Conservation (phyloP, 64 coral and sea anemone genomes). For the Platygyra sinensis region DNA sequence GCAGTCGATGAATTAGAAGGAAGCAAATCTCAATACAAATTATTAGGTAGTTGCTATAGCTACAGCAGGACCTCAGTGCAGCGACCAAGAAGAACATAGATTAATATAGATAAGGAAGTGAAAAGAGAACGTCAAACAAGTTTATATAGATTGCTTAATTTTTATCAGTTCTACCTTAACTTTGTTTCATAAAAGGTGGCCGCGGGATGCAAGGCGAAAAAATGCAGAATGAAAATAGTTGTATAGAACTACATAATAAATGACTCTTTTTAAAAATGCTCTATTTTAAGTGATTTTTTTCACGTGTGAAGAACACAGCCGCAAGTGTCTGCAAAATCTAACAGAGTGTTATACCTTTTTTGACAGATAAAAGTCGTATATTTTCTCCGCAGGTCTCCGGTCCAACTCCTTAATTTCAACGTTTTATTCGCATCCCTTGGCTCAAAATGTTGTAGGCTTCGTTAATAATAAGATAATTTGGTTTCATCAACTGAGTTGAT, state of each 20-base stretch:
- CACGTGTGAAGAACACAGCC: neutral
- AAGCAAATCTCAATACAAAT: neutral
- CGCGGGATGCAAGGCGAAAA: neutral
- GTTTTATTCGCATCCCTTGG: no score
- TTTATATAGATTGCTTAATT: neutral
- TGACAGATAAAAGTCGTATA: neutral
- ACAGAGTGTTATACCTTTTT: neutral
- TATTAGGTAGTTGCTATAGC: neutral
- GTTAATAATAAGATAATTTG: no score
- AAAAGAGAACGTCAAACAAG: neutral
- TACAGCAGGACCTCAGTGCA: neutral
- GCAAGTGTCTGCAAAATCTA: neutral
- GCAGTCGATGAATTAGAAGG: conserved; percentile 6
- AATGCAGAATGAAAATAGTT: neutral
- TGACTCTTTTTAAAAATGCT: neutral
- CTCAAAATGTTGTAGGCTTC: no score
- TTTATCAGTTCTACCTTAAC: neutral
- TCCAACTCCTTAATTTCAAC: no score
- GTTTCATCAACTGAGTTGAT: no score
- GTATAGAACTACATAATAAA: neutral
- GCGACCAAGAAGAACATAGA: neutral
- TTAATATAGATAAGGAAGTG: neutral
- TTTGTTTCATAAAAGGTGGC: neutral
- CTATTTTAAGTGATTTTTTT: neutral
- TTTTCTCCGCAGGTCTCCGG: no score